Evolutionary conservation across 2,113 vertebrate genomes (phyloP).

Genomic region (Junco hyemalis): DNA sequence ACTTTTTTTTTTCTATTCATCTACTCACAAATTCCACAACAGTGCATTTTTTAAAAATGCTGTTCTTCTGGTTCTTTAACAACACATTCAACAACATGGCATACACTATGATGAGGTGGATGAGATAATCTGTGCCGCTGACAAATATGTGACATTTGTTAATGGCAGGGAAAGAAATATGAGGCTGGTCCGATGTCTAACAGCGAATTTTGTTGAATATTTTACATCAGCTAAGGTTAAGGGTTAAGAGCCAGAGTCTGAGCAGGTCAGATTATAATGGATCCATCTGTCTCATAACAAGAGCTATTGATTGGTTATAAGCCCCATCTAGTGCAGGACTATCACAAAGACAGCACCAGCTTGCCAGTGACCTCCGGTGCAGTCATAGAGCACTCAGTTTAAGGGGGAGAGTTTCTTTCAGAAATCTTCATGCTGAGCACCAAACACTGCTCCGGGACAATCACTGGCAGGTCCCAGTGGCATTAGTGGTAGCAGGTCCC

Average conservation of each 20-base stretch:
- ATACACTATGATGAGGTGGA: background rate
- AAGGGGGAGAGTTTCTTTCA: background rate
- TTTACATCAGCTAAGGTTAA: background rate
- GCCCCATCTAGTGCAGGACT: background rate
- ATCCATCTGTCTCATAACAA: background rate
- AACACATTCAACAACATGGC: background rate
- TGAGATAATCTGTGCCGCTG: background rate
- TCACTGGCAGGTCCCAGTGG: background rate
- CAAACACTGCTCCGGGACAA: background rate
- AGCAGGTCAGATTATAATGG: background rate
- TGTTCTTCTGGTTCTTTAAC: background rate
- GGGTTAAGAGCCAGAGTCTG: background rate
- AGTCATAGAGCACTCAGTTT: background rate
- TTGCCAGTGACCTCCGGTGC: accelerated
- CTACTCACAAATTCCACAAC: background rate
- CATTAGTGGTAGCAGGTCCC: background rate
- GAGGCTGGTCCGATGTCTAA: background rate
- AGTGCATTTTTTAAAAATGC: background rate
- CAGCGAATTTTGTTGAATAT: background rate
- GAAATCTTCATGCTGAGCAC: background rate
- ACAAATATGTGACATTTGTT: background rate
- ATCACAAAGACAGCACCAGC: background rate
- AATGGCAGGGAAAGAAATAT: background rate
- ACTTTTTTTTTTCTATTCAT: background rate
- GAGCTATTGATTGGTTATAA: background rate